Base-by-base conservation (phyloP, 2,888 invertebrate species). In the Brachynemurus nebulosus region DNA sequence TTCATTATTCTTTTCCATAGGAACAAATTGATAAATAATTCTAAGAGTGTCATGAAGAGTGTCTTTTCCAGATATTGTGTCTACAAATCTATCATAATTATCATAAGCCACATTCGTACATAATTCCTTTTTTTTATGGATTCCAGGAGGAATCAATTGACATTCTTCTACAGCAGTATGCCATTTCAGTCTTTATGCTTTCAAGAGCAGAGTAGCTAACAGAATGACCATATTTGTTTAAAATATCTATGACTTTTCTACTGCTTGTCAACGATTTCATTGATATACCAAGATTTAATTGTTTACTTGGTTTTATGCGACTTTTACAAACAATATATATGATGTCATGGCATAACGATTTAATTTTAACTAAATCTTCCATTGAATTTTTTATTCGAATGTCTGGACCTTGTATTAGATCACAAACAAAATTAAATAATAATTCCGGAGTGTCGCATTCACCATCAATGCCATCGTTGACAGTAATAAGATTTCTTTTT, bases 21-120 rank as follows among this genome's bases (percentile, higher is more conserved):
- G 17, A 45, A 42, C 11, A 45, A 48, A 36, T 47, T 53, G 54
- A 45, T 45, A 53, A 38, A 55, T 45, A 23, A 54, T 54, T 4
- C 54, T 52, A 2, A 55, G 53, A 1, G 50, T 54, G 23, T 55
- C 54, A 27, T 55, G 51, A 16, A 45, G 47, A 8, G 53, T 55
- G 25, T 54, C 51, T 46, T 54, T 56, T 5, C 54, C 53, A 41
- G 36, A 50, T 2, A 18, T 11, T 3, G 53, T 55, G 17, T 55
- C 54, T 6, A 52, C 52, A 45, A 49, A 54, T 8, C 53, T 37
- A 45, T 56, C 52, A 34, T 50, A 54, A 47, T 55, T 55, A 27
- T 57, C 50, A 14, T 42, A 50, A n/a, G 50, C 50, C 2, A 50
- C 47, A 39, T 42, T 38, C 9, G 50, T 51, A 19, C 9, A 18